Percentiles rank a stretch among this genome's conserved stretches.
Evolutionary conservation across 2,797 vertebrate species (phyloP).

Genomic region (Podarcis lilfordi): DNA sequence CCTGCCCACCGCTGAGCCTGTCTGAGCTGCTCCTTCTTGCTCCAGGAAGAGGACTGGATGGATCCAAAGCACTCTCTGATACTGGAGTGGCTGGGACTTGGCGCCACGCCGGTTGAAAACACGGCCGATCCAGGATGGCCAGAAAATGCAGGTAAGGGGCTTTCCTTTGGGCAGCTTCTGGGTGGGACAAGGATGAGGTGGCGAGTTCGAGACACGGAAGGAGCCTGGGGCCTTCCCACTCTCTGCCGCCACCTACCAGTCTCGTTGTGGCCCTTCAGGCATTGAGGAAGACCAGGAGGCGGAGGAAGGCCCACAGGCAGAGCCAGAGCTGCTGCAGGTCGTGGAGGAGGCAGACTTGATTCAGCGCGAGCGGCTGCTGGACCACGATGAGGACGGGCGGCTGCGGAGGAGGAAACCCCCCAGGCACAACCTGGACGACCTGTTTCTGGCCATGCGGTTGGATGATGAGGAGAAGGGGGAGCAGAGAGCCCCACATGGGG

Average conservation of each 20-base stretch:
- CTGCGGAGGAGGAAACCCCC: constrained; percentile 61
- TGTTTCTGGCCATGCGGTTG: constrained; percentile 84
- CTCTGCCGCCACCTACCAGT: not conserved
- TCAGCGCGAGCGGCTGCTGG: constrained; percentile 87
- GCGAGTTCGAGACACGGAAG: too few species aligned
- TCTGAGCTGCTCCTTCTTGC: constrained; percentile 56
- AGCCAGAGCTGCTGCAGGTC: constrained; percentile 83
- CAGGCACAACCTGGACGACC: constrained; percentile 62
- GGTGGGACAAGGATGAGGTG: not conserved
- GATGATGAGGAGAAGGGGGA: constrained; percentile 53
- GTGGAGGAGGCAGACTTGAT: constrained; percentile 89
- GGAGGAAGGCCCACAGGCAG: constrained; percentile 64
- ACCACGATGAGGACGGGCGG: constrained; percentile 75
- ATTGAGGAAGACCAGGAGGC: constrained; percentile 65
- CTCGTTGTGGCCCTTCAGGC: constrained; percentile 39
- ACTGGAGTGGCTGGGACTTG: constrained; percentile 89
- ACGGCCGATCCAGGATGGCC: constrained; percentile 41
- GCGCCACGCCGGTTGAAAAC: constrained; percentile 73
- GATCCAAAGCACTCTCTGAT: constrained; percentile 76
- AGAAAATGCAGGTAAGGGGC: constrained; percentile 45
- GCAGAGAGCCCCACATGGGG: fast-evolving
- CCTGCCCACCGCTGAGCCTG: not conserved
- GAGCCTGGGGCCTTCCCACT: not conserved
- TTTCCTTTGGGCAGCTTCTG: not conserved
- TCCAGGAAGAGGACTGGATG: constrained; percentile 71